These are phyloP conservation scores for Sitobion miscanthi DNA, from an alignment of 1,140 invertebrate genomes.

Conservation along the genomic window DNA sequence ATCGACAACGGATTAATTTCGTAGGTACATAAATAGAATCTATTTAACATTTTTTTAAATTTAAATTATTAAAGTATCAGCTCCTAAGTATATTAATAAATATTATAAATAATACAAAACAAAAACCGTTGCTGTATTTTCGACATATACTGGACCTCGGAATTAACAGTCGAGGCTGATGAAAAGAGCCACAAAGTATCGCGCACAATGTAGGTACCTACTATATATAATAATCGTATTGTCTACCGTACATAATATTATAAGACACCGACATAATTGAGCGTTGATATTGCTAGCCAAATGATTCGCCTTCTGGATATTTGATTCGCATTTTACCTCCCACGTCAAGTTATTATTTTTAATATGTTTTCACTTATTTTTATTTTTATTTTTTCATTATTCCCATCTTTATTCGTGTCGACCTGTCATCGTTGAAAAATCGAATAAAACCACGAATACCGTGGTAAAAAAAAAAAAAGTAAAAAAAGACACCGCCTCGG, in stretches of 20 bases:
- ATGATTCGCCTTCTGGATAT: conserved; percentile 38
- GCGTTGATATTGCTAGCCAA: not conserved
- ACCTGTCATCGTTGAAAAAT: conserved; percentile 57
- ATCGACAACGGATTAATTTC: not conserved
- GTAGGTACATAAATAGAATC: too few relatives aligned
- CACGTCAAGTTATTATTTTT: conserved; percentile 56
- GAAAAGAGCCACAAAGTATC: not conserved
- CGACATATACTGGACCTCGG: not conserved
- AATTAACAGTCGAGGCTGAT: not conserved
- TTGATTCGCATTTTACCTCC: conserved; percentile 56
- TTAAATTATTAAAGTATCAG: not conserved
- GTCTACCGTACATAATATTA: not conserved
- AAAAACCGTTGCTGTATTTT: not conserved
- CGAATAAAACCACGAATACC: conserved; percentile 50
- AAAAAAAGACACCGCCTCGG: conserved; percentile 50
- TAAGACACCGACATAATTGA: conserved; percentile 49
- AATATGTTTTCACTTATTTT: conserved; percentile 49
- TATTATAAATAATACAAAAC: not conserved
- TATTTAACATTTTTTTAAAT: not conserved
- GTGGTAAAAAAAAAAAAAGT: conserved; percentile 39
- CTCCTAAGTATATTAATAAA: not conserved
- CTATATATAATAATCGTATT: not conserved
- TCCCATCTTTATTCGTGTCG: conserved; percentile 55
- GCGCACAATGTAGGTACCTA: not conserved
- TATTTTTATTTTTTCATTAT: conserved; percentile 34